These are phyloP conservation scores for Penaeus vannamei DNA, from an alignment of 1,140 invertebrate genomes.

Conservation along the genomic window DNA sequence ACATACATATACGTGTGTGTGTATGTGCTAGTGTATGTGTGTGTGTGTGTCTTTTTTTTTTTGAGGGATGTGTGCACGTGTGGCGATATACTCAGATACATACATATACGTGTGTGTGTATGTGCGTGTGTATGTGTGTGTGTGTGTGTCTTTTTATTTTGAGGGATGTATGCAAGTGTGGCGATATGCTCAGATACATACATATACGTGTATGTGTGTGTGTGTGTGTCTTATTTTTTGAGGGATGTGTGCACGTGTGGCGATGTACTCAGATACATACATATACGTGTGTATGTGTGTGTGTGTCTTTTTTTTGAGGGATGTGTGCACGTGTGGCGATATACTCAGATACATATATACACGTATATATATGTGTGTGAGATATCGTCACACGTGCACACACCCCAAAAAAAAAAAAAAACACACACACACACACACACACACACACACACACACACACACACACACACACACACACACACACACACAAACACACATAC, in stretches of 20 bases:
- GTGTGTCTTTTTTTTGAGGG: background rate
- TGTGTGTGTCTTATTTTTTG: constrained; percentile 23
- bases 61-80: background rate
- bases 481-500: background rate
- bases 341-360: background rate
- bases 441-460: background rate
- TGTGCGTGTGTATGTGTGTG: background rate
- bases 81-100: background rate
- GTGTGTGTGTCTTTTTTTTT: background rate
- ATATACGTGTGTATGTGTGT: background rate
- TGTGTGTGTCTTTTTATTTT: background rate
- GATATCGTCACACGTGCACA: too few species aligned
- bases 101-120: constrained; percentile 25
- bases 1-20: background rate
- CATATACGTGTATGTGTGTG: constrained; percentile 39
- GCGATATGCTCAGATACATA: constrained; percentile 15
- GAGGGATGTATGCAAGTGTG: background rate
- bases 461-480: background rate
- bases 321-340: background rate
- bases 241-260: constrained; percentile 40
- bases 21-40: background rate
- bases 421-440: background rate
- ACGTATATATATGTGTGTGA: background rate
- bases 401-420: too few species aligned
- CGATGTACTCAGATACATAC: background rate